These are phyloP conservation scores for Seira ritae DNA, from an alignment of 2,888 invertebrate genomes.

Conservation along the genomic window DNA sequence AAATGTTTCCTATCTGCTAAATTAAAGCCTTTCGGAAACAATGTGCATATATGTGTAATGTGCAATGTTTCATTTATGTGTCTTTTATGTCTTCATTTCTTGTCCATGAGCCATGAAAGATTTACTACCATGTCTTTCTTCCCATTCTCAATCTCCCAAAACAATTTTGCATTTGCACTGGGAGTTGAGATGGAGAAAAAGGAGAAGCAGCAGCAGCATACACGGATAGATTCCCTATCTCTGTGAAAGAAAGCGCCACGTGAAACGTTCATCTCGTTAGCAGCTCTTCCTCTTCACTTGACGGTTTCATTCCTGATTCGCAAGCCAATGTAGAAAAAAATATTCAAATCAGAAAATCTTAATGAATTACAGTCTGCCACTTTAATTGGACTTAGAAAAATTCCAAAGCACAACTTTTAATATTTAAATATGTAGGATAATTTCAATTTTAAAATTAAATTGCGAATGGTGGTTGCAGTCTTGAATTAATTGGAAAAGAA, in stretches of 20 bases:
- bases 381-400: not conserved
- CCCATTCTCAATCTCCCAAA: not conserved
- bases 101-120: conserved; percentile 48
- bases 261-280: not conserved
- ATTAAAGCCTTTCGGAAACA: too few relatives aligned
- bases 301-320: not conserved
- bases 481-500: not conserved
- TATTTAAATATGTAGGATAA: not conserved
- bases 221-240: not conserved
- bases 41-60: too few relatives aligned
- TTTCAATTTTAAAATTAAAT: not conserved
- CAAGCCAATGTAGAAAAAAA: not conserved
- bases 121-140: conserved; percentile 22
- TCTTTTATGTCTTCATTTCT: conserved; percentile 17
- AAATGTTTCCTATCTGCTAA: too few relatives aligned
- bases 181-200: too few relatives aligned
- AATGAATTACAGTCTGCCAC: not conserved
- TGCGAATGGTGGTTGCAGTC: not conserved
- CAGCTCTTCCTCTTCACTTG: too few relatives aligned
- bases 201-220: not conserved
- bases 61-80: too few relatives aligned
- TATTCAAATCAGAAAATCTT: not conserved
- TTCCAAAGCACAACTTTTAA: not conserved
- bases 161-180: not conserved
- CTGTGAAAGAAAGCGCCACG: not conserved